Evolutionary conservation across 2,113 vertebrate species (phyloP).

Genomic region (Mus pahari): DNA sequence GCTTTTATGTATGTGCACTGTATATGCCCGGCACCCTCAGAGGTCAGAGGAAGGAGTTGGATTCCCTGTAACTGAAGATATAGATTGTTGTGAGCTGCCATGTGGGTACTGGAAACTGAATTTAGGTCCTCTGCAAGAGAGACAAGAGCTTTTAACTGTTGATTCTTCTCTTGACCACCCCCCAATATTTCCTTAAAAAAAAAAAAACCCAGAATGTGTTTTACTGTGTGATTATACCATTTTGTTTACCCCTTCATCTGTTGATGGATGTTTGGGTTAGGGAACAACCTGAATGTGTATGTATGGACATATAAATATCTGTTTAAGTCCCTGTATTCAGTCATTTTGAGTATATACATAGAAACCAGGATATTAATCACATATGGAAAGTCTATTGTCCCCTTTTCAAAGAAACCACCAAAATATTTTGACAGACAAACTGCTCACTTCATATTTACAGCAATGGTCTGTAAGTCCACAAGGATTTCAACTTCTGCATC

Average conservation of each 20-base stretch:
- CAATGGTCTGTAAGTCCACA: not conserved
- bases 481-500: not conserved
- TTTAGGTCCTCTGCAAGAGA: not conserved
- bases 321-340: not conserved
- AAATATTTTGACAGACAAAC: not conserved
- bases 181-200: not conserved
- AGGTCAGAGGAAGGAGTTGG: not conserved
- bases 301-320: not conserved
- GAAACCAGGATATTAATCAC: not conserved
- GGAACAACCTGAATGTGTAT: not conserved
- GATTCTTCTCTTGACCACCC: not conserved
- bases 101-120: not conserved
- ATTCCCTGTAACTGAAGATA: not conserved
- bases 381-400: not conserved
- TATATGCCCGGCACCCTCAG: not conserved
- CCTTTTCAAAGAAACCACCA: conserved; percentile 16
- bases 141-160: not conserved
- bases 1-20: not conserved
- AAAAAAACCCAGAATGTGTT: not conserved
- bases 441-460: not conserved
- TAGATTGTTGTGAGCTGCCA: not conserved
- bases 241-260: not conserved
- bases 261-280: not conserved
- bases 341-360: not conserved
- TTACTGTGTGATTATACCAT: not conserved